phyloP scores from a whole-genome alignment of 2,888 invertebrate genomes.

The Drosophila dives region DNA sequence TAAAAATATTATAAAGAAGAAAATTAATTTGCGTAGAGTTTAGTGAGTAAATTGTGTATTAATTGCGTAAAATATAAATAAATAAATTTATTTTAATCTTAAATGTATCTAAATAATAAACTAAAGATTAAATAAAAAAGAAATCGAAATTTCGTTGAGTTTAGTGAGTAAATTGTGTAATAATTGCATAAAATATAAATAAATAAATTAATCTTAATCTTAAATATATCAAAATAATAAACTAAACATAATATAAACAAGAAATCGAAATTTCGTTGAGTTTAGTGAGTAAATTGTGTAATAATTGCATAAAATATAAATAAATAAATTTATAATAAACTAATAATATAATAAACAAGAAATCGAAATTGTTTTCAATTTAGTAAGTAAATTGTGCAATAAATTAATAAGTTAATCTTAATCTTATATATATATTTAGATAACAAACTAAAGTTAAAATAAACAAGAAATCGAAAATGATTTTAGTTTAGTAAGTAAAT shows the following conservation, averaged over 20 bases:
- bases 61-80: no score
- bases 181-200: no score
- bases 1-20: background rate
- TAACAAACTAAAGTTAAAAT: background rate
- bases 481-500: background rate
- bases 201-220: background rate
- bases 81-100: background rate
- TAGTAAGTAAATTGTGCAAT: background rate
- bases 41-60: background rate
- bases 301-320: no score
- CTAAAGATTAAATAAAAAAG: no score
- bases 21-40: no score
- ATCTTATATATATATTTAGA: background rate
- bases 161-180: background rate
- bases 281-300: no score
- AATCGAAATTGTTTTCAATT: background rate
- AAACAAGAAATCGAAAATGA: background rate
- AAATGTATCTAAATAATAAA: no score
- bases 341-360: background rate
- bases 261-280: no score
- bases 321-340: background rate
- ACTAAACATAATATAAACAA: no score
- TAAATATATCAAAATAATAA: no score
- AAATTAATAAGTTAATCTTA: no score
- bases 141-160: background rate